Base-by-base conservation (phyloP, 2,888 invertebrate genomes). In the Pocota personata region DNA sequence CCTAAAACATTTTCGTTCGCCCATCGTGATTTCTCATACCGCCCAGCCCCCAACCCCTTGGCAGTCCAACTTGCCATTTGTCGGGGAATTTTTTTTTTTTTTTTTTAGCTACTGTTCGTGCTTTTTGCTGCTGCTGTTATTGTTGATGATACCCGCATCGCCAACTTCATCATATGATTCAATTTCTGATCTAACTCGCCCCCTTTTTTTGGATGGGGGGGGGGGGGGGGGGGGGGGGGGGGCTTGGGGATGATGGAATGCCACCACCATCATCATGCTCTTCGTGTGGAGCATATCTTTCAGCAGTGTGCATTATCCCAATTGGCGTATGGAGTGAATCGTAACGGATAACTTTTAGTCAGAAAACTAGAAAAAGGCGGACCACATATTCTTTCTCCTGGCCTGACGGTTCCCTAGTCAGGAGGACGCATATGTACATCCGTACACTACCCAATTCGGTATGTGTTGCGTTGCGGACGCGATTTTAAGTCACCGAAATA, bases 121-220 rank as follows among this genome's bases (percentile, higher is more conserved):
- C 60, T 82, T 60, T 66, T 52, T 67, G 48, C 43, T 40, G 50
- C 30, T 50, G 66, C 35, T 62, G 72, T 86, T 86, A 67, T 86
- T 86, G 86, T 72, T 86, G 84, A 84, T 84, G 82, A 69, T 86
- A 73, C 76, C 64, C 82, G 72, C 72, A 82, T 77, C 79, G 75
- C 66, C 76, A 86, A 86, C 71, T 86, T 86, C 86, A 86, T 86
- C 75, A 86, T 86, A 86, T 82, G 86, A 86, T 82, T 86, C 86
- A 77, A 86, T 86, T 86, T 77, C 82, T 82, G 86, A 82, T 82
- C 82, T 48, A 66, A 71, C 62, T 76, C 69, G 60, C 64, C 71
- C 52, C 27, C 30, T 58, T 55, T 66, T 64, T 37, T 32, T 21
- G 35, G 60, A 37, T 12, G 24, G 12, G 0, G 24, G n/a, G 24